Evolutionary conservation across 1,140 invertebrate species (phyloP), one percentile per base, ranked within the genome.

Genomic region (Sinella curviseta): DNA sequence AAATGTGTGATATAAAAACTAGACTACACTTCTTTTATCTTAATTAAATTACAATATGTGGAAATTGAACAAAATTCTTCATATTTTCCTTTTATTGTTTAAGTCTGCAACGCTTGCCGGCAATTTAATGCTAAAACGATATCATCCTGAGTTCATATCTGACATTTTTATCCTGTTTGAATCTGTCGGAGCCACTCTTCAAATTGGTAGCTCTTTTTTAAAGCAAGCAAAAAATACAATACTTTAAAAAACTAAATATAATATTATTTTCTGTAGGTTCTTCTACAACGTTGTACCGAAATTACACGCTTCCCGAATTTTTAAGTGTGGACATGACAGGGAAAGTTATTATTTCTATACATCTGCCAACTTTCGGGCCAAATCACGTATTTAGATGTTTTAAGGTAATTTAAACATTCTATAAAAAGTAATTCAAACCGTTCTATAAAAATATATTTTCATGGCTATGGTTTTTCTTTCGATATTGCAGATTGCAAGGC

Each of bases 401-500:
- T 79, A 92, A 92, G 88, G 90, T 92, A 88, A 82, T 20, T n/a
- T n/a, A n/a, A n/a, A n/a, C n/a, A n/a, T n/a, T n/a, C n/a, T n/a
- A n/a, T n/a, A n/a, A n/a, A n/a, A n/a, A n/a, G n/a, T n/a, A n/a
- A n/a, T n/a, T n/a, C n/a, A n/a, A n/a, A n/a, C n/a, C n/a, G n/a
- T n/a, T n/a, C n/a, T n/a, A n/a, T n/a, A n/a, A n/a, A n/a, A n/a
- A n/a, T n/a, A n/a, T 20, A n/a, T n/a, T n/a, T n/a, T n/a, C n/a
- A n/a, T n/a, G n/a, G n/a, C n/a, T n/a, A n/a, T n/a, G n/a, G n/a
- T 36, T 74, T 8, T 31, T 2, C 31, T 74, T 28, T 34, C 31
- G 2, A n/a, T n/a, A n/a, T n/a, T n/a, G 8, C 82, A 94, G 92
- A 91, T 94, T 80, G 93, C 93, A 90, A 91, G 92, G 0, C 88